Evolutionary conservation across 2,113 vertebrate genomes (phyloP).

Genomic region (Chitala chitala): DNA sequence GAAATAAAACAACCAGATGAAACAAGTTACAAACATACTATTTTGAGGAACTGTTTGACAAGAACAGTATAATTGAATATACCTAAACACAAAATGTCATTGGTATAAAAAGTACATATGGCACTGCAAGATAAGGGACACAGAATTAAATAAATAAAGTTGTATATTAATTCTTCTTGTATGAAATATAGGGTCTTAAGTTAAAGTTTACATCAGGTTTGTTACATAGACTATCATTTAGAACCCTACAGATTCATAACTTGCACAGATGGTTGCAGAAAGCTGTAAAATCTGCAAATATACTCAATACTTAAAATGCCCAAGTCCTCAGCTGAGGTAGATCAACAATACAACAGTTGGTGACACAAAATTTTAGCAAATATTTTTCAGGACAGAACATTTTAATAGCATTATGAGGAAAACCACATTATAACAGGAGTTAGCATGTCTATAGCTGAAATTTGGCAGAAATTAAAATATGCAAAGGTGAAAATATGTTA

Average conservation of each 20-base stretch:
- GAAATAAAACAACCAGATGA: slow-evolving; percentile 1
- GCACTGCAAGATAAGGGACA: background rate
- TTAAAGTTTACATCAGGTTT: background rate
- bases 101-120: slow-evolving; percentile 24
- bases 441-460: background rate
- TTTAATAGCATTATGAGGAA: background rate
- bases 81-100: slow-evolving; percentile 5
- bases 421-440: background rate
- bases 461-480: background rate
- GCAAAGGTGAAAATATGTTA: slow-evolving; percentile 6
- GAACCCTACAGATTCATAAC: background rate
- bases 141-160: slow-evolving; percentile 7
- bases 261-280: too few species aligned
- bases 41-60: slow-evolving; percentile 10
- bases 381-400: too few species aligned
- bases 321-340: slow-evolving; percentile 33
- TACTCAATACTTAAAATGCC: slow-evolving; percentile 1
- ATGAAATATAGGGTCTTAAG: background rate
- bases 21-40: slow-evolving; percentile 12
- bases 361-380: too few species aligned
- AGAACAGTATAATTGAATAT: slow-evolving; percentile 21
- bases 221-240: background rate
- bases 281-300: background rate
- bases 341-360: slow-evolving; percentile 17
- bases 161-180: background rate